Conservation (phyloP, 2,113 vertebrate species). For the Dipodomys spectabilis region DNA sequence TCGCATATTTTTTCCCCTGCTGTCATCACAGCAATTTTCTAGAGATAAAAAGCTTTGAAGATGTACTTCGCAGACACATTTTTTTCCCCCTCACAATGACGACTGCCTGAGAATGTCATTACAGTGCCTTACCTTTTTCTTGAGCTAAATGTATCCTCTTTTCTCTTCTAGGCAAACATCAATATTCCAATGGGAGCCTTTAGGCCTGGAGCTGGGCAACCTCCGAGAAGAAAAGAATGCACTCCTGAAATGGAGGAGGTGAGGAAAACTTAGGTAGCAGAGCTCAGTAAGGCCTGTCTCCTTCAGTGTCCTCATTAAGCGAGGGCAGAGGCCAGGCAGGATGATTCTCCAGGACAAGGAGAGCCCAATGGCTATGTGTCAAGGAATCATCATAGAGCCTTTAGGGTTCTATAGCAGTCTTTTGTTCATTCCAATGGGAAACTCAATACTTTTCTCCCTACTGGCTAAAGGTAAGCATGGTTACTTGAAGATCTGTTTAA, state of each 20-base stretch:
- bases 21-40: slow-evolving; percentile 67
- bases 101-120: slow-evolving; percentile 34
- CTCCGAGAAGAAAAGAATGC: slow-evolving; percentile 95
- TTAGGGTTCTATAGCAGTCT: not conserved
- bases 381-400: not conserved
- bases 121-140: slow-evolving; percentile 40
- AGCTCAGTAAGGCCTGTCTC: not conserved
- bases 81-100: slow-evolving; percentile 17
- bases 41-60: slow-evolving; percentile 62
- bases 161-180: slow-evolving; percentile 94
- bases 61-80: slow-evolving; percentile 49
- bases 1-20: slow-evolving; percentile 59
- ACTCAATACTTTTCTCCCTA: not conserved
- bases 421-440: not conserved
- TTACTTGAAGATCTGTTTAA: slow-evolving; percentile 39
- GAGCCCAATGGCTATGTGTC: not conserved
- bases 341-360: not conserved
- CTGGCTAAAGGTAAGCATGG: not conserved
- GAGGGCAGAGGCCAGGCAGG: not conserved
- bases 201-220: slow-evolving; percentile 96
- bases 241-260: slow-evolving; percentile 93
- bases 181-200: slow-evolving; percentile 99
- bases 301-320: not conserved
- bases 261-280: slow-evolving; percentile 75
- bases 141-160: slow-evolving; percentile 41